These are phyloP conservation scores for Syrrhaptes paradoxus DNA, from an alignment of 2,113 vertebrate species.

Conservation along the genomic window DNA sequence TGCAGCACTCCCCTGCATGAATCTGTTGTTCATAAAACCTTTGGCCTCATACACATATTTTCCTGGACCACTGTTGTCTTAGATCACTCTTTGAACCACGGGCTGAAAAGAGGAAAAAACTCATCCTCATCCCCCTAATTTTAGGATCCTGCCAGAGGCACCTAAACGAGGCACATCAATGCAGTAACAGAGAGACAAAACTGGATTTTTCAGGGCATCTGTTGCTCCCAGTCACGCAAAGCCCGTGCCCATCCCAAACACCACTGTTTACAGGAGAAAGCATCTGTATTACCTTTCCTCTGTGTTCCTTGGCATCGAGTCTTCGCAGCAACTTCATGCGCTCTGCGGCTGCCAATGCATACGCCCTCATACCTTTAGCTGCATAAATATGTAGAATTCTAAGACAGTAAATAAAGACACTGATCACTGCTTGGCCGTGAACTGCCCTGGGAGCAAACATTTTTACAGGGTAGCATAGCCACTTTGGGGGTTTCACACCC, in stretches of 20 bases:
- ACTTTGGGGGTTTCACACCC: not conserved
- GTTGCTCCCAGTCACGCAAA: not conserved
- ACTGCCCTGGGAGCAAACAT: not conserved
- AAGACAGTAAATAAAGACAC: conserved; percentile 58
- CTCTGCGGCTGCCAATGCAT: conserved; percentile 46
- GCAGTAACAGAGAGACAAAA: not conserved
- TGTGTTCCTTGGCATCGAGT: conserved; percentile 61
- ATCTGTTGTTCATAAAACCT: not conserved
- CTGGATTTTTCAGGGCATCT: not conserved
- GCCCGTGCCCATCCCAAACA: not conserved
- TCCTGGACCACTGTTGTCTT: not conserved
- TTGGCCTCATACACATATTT: not conserved
- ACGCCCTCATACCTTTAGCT: conserved; percentile 64
- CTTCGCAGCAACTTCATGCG: conserved; percentile 41
- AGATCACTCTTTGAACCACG: not conserved
- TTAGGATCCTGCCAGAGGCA: not conserved
- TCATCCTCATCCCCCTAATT: not conserved
- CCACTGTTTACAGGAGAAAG: not conserved
- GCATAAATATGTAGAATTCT: conserved; percentile 71
- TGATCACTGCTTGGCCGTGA: not conserved
- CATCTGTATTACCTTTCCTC: conserved; percentile 55
- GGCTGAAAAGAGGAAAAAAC: not conserved
- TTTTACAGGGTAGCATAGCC: not conserved
- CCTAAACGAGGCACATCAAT: accelerated
- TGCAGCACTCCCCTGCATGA: not conserved